Conservation (phyloP, 2,113 vertebrate genomes). For the Melanerpes aurifrons region DNA sequence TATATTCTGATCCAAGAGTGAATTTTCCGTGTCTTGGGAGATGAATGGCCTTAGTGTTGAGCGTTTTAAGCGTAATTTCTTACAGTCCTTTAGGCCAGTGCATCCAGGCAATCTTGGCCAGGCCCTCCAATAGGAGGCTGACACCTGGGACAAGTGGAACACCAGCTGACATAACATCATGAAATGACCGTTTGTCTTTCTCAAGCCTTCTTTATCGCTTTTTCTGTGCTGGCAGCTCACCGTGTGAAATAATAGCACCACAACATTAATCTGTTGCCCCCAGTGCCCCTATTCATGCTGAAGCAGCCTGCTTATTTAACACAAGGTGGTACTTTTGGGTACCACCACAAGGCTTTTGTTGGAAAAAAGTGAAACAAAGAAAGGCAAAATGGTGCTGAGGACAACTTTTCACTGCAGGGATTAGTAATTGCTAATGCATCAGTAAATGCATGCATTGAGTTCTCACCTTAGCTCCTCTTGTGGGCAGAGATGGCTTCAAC, state of each 20-base stretch:
- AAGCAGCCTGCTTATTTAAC: not conserved
- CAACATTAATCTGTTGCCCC: not conserved
- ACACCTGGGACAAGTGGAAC: not conserved
- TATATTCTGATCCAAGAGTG: not conserved
- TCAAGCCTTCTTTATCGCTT: not conserved
- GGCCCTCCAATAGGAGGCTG: not conserved
- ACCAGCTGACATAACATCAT: not conserved
- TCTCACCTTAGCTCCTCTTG: not conserved
- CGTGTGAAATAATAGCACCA: accelerated
- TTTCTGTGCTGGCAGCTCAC: not conserved
- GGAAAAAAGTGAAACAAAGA: not conserved
- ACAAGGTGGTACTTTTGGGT: not conserved
- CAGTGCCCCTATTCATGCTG: accelerated
- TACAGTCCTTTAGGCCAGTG: not conserved
- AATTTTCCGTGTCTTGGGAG: not conserved
- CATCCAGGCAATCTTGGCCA: not conserved
- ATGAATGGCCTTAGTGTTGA: not conserved
- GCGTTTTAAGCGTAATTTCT: not conserved
- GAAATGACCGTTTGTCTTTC: not conserved
- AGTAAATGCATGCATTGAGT: accelerated
- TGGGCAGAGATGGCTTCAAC: not conserved
- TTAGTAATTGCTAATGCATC: not conserved
- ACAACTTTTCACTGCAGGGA: not conserved
- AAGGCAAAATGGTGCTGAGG: not conserved
- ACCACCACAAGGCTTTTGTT: not conserved